Evolutionary conservation across 2,888 invertebrate genomes (phyloP).

Genomic region (Icerya purchasi): DNA sequence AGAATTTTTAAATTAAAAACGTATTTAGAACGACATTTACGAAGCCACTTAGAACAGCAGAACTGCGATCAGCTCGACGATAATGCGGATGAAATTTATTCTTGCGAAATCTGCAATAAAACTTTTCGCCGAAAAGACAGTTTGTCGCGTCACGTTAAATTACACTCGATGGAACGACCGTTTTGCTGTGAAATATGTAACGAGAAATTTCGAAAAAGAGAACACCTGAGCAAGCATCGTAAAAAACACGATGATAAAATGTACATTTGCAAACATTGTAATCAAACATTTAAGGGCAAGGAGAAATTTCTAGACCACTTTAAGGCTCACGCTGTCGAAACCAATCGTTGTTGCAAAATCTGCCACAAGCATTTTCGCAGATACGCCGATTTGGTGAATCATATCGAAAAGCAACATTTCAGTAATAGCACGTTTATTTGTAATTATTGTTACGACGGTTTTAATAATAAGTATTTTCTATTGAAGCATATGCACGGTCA

Average conservation of each 20-base stretch:
- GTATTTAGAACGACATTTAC: background rate
- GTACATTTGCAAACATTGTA: background rate
- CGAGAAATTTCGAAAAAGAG: background rate
- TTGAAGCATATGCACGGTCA: background rate
- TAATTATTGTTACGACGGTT: background rate
- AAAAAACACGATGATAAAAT: background rate
- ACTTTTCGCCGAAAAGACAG: background rate
- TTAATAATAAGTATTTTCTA: background rate
- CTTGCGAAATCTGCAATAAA: background rate
- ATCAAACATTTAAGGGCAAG: background rate
- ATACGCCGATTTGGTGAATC: background rate
- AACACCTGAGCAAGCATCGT: background rate
- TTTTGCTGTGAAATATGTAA: background rate
- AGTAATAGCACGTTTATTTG: background rate
- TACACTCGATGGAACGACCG: background rate
- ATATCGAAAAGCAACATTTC: background rate
- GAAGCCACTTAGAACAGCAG: too few relatives aligned
- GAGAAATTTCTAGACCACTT: background rate
- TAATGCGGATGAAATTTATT: background rate
- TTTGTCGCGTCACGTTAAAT: background rate
- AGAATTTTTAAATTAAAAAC: background rate
- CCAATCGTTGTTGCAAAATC: background rate
- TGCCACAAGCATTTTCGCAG: background rate
- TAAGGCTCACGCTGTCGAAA: background rate
- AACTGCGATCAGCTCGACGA: too few relatives aligned